A percentile compares a stretch with the other conserved stretches of the same genome.
Evolutionary conservation across 2,888 invertebrate genomes (phyloP).

Genomic region (Luffia ferchaultella): DNA sequence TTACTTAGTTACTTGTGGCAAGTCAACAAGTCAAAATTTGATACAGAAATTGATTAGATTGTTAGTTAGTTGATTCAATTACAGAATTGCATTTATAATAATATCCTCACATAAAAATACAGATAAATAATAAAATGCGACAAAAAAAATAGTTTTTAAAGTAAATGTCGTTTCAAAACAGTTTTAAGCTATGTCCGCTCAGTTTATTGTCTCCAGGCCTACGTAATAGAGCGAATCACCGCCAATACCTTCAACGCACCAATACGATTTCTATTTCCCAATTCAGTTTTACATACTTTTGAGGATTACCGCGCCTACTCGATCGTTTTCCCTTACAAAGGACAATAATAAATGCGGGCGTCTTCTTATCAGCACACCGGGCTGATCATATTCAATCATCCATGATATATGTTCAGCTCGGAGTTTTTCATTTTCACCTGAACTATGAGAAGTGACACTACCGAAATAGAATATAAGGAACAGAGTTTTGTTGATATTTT

Average conservation of each 20-base stretch:
- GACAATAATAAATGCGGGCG: conserved; percentile 36
- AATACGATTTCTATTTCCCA: conserved; percentile 42
- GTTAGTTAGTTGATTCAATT: no score
- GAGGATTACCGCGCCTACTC: conserved; percentile 21
- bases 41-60: no score
- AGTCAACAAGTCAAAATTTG: background rate
- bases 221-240: background rate
- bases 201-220: no score
- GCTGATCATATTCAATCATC: conserved; percentile 18
- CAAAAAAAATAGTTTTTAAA: no score
- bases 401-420: conserved; percentile 7
- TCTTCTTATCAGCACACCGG: conserved; percentile 19
- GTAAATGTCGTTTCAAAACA: no score
- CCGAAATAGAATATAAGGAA: no score
- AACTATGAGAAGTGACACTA: no score
- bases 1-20: background rate
- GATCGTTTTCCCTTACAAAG: conserved; percentile 36
- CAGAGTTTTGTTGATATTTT: no score
- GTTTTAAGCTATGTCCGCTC: no score
- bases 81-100: no score
- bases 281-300: conserved; percentile 28
- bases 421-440: conserved; percentile 17
- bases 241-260: conserved; percentile 19
- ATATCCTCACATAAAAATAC: no score
- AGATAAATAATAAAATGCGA: no score